Evolutionary conservation across 2,797 vertebrate genomes (phyloP), one percentile per base, ranked within the genome.

Genomic region (Australoheros facetus): DNA sequence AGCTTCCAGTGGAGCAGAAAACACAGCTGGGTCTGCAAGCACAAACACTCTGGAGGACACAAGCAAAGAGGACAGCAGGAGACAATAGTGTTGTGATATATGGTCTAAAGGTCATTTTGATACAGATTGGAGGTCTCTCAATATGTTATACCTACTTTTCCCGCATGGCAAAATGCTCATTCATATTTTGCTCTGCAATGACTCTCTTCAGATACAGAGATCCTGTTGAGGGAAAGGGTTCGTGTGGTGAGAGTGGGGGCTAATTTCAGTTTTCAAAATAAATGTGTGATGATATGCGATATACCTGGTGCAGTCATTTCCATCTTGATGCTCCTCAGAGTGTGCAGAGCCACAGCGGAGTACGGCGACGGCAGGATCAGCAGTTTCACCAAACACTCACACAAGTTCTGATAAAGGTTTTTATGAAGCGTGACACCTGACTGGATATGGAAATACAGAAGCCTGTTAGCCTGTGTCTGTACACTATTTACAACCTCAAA

Each of bases 1-100:
- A 19, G 64, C 45, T 69, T 69, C 64, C 64, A 98, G 92, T 3
- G 93, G 91, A 70, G 94, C 90, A 0, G 97, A 95, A 16, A 98
- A 95, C 92, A 97, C 93, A 70, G 94, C 94, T 0, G 97, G 96
- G 73, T 97, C 97, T 7, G 96, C 95, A 30, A 98, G 97, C 85
- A 98, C 93, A 85, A 98, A 96, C 91, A 97, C 96, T 92, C 97
- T 98, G 90, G 0, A 5, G 19, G 23, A 7, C 39, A 62, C 4
- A 30, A 73, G 21, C 9, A 42, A 37, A 62, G 28, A 69, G 34
- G 19, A 13, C 13, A 45, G 23, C 42, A 66, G 23, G 42, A 66
- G 62, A 48, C 17, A 30, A 30, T 30, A 30, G 51, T n/a, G 42
- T 51, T 51, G 45, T 4, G 0, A 51, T 13, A 51, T 51, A n/a